These are phyloP conservation scores for Scaptomyza graminum DNA, from an alignment of 1,140 invertebrate genomes.

Conservation along the genomic window DNA sequence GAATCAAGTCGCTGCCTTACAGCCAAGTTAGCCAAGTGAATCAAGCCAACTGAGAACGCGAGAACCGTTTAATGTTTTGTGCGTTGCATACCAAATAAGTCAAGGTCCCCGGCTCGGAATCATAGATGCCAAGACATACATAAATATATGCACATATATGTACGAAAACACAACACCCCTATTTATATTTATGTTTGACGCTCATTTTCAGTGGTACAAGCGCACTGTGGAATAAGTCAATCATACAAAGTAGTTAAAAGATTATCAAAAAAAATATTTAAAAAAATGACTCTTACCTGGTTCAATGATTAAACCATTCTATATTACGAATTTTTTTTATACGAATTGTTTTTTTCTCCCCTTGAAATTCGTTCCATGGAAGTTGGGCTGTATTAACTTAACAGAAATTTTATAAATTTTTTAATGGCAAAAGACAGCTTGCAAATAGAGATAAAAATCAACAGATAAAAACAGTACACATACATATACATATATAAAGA, in stretches of 20 bases:
- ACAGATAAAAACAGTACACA: too few relatives aligned
- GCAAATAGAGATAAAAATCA: too few relatives aligned
- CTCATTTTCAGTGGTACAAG: slow-evolving; percentile 1
- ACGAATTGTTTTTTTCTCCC: too few relatives aligned
- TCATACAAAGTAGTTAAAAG: neutral
- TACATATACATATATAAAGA: too few relatives aligned
- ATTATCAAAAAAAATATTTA: neutral
- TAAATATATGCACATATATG: neutral
- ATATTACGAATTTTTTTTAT: too few relatives aligned
- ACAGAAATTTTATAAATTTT: too few relatives aligned
- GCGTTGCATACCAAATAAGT: slow-evolving; percentile 72
- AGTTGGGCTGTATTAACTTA: too few relatives aligned
- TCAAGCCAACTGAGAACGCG: slow-evolving; percentile 13
- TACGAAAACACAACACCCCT: slow-evolving; percentile 2
- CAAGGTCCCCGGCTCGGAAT: slow-evolving; percentile 52
- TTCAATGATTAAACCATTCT: too few relatives aligned
- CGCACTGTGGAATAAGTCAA: slow-evolving; percentile 12
- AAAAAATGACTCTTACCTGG: neutral
- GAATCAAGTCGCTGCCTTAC: slow-evolving; percentile 4
- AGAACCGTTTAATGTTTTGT: slow-evolving; percentile 52
- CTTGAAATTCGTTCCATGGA: too few relatives aligned
- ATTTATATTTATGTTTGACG: slow-evolving; percentile 41
- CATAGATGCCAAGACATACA: slow-evolving; percentile 33
- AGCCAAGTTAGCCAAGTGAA: slow-evolving; percentile 22
- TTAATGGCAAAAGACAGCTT: too few relatives aligned